phyloP scores from a whole-genome alignment of 1,140 invertebrate genomes.

The Orchesella cincta region DNA sequence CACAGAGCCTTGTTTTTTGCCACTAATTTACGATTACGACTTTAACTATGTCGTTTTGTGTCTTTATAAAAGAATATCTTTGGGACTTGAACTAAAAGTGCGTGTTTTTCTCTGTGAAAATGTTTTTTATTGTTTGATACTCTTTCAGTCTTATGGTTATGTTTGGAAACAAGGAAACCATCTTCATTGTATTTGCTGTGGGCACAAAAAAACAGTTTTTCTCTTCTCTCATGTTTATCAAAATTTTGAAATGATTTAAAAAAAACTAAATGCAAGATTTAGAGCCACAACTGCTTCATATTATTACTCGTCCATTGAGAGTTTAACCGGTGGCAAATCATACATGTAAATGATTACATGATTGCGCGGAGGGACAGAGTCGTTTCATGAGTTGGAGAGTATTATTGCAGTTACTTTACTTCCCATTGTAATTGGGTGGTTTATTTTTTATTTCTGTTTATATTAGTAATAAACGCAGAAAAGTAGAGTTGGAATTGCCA shows the following conservation, averaged over 20 bases:
- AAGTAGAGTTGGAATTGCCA: not conserved
- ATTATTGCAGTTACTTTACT: not conserved
- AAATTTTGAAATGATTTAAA: not conserved
- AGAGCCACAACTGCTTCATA: conserved; percentile 11
- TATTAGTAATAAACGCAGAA: not conserved
- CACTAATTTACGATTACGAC: conserved; percentile 47
- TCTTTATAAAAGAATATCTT: conserved; percentile 40
- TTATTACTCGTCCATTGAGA: not conserved
- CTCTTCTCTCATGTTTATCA: not conserved
- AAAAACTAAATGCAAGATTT: conserved; percentile 21
- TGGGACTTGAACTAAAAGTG: conserved; percentile 21
- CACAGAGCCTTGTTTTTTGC: conserved; percentile 27
- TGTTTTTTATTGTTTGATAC: not conserved
- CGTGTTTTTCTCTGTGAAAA: conserved; percentile 14
- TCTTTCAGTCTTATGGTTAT: not conserved
- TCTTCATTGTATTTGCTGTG: not conserved
- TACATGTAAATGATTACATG: conserved; percentile 7
- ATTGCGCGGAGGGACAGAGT: not conserved
- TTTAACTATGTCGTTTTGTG: conserved; percentile 48
- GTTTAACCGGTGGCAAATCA: conserved; percentile 8
- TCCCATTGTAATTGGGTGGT: not conserved
- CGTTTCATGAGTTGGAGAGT: not conserved
- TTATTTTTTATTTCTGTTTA: conserved; percentile 1
- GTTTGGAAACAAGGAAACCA: too few species aligned
- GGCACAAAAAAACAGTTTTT: not conserved